A percentile compares a stretch with the other conserved stretches of the same genome.
These are phyloP conservation scores for Pyrrhia umbra DNA, from an alignment of 2,888 invertebrate species.

Conservation along the genomic window DNA sequence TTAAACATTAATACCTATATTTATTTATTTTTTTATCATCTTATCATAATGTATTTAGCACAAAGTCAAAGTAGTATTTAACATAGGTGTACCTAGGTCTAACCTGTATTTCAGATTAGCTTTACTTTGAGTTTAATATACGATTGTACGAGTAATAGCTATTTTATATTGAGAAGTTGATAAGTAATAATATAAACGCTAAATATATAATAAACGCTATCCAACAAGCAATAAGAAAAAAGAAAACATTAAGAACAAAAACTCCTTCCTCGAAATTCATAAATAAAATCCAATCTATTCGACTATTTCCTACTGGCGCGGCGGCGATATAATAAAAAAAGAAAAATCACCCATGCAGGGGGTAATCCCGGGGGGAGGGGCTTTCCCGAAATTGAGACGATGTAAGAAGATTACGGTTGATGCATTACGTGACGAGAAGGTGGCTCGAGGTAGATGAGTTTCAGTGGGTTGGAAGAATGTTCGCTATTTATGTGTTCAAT, in stretches of 20 bases:
- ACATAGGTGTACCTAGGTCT: no score
- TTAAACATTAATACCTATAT: no score
- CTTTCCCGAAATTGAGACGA: constrained; percentile 81
- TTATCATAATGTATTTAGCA: no score
- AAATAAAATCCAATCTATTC: constrained; percentile 60
- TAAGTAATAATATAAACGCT: no score
- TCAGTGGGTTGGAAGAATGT: constrained; percentile 20
- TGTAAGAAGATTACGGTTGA: constrained; percentile 87
- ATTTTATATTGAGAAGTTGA: no score
- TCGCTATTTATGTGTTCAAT: constrained; percentile 22
- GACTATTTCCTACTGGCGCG: constrained; percentile 52
- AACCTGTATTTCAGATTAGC: no score
- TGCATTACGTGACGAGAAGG: constrained; percentile 83
- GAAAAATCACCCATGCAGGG: constrained; percentile 71
- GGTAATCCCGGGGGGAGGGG: constrained; percentile 73
- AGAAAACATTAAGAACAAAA: constrained; percentile 29
- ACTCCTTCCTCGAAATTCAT: constrained; percentile 48
- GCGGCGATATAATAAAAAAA: constrained; percentile 66
- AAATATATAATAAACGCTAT: background rate
- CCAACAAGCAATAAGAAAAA: background rate
- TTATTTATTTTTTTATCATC: no score
- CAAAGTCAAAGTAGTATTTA: no score
- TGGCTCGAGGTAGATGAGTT: constrained; percentile 47
- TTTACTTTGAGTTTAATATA: no score
- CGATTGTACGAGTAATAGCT: no score